Percentiles rank a stretch among this genome's conserved stretches.
These are phyloP conservation scores for Lasioglossum baleicum DNA, from an alignment of 1,140 invertebrate species.

Conservation along the genomic window DNA sequence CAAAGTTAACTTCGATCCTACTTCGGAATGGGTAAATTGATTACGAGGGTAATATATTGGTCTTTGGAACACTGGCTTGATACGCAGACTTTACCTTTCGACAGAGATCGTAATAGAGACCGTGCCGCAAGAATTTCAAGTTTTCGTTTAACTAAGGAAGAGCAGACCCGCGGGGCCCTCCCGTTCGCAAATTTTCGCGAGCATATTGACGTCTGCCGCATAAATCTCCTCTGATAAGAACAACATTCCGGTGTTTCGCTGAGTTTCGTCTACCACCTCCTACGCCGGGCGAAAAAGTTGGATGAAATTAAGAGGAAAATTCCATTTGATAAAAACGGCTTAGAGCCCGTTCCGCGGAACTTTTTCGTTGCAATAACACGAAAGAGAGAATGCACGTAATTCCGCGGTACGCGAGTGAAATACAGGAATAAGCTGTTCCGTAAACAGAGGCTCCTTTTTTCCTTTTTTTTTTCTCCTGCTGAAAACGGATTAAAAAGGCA, in stretches of 20 bases:
- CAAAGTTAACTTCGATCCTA: background rate
- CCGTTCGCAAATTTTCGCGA: constrained; percentile 32
- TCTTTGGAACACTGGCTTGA: background rate
- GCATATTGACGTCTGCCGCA: constrained; percentile 44
- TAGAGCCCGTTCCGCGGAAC: background rate
- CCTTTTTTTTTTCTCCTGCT: too few species aligned
- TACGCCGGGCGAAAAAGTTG: background rate
- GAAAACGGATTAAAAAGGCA: constrained; percentile 4
- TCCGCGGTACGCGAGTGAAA: constrained; percentile 18
- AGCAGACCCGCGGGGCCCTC: constrained; percentile 1
- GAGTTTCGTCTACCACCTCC: too few species aligned
- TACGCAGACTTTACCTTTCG: constrained; percentile 20
- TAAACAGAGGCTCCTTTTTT: constrained; percentile 8
- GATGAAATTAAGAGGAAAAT: constrained; percentile 11
- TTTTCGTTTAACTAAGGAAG: constrained; percentile 45
- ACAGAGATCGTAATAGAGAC: constrained; percentile 1
- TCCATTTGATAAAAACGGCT: background rate
- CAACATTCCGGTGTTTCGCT: background rate
- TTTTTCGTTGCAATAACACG: background rate
- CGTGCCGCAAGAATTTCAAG: constrained; percentile 38
- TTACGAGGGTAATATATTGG: constrained; percentile 8
- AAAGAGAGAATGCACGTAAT: background rate
- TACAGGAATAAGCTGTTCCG: constrained; percentile 15
- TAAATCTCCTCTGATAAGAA: constrained; percentile 33
- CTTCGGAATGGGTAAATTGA: background rate